These are phyloP conservation scores for Channa argus DNA, from an alignment of 2,113 vertebrate species.

Conservation along the genomic window DNA sequence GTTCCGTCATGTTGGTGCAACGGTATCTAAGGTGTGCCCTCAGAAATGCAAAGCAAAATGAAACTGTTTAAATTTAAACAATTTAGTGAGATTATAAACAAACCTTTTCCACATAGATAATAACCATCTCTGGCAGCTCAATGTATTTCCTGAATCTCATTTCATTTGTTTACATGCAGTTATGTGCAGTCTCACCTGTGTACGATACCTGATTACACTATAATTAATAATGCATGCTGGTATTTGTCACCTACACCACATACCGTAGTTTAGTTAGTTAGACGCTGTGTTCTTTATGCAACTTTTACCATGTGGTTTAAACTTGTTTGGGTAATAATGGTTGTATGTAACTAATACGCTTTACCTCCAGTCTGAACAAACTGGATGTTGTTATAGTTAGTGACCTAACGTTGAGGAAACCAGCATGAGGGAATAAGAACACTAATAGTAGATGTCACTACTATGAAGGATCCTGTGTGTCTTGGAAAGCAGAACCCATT, in stretches of 20 bases:
- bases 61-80: constrained; percentile 20
- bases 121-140: not conserved
- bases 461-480: constrained; percentile 74
- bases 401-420: constrained; percentile 51
- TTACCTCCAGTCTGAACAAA: constrained; percentile 33
- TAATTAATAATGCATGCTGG: too few relatives aligned
- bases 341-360: not conserved
- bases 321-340: too few relatives aligned
- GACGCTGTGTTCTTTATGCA: too few relatives aligned
- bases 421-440: constrained; percentile 60
- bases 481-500: constrained; percentile 73
- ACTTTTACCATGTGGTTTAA: too few relatives aligned
- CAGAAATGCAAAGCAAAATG: not conserved
- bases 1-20: not conserved
- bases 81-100: constrained; percentile 12
- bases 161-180: constrained; percentile 11
- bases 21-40: constrained; percentile 7
- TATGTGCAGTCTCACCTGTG: not conserved
- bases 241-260: too few relatives aligned
- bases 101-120: not conserved
- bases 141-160: constrained; percentile 4
- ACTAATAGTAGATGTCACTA: constrained; percentile 63
- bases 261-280: too few relatives aligned
- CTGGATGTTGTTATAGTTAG: constrained; percentile 24
- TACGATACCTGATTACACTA: too few relatives aligned